phyloP scores from a whole-genome alignment of 2,113 vertebrate species.

The Crotalus helleri region DNA sequence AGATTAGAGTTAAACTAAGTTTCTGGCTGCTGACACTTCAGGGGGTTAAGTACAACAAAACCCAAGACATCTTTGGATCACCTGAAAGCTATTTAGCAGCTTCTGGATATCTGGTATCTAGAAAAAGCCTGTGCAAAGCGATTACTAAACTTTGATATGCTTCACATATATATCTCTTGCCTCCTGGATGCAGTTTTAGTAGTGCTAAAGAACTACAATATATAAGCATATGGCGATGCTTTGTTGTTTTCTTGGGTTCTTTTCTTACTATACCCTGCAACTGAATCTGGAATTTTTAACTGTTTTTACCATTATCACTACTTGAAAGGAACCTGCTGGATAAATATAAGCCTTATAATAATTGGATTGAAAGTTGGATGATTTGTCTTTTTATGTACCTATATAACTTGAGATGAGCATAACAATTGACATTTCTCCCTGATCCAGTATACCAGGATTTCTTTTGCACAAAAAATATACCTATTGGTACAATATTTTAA shows the following conservation, averaged over 20 bases:
- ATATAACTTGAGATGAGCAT: neutral
- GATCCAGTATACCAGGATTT: neutral
- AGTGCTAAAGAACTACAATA: neutral
- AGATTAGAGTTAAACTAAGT: neutral
- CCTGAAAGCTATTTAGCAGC: neutral
- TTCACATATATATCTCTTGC: neutral
- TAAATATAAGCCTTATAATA: neutral
- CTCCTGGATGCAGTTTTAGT: neutral
- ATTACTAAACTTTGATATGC: neutral
- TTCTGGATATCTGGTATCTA: neutral
- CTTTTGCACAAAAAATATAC: neutral
- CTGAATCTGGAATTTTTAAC: neutral
- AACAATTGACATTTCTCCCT: neutral
- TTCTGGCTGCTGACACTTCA: neutral
- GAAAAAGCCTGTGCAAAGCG: neutral
- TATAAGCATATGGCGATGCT: neutral
- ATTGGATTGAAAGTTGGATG: neutral
- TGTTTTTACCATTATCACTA: neutral
- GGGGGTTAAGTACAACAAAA: neutral
- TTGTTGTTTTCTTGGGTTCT: neutral
- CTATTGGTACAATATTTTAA: neutral
- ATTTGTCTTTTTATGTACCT: neutral
- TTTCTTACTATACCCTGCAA: neutral
- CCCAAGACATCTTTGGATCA: neutral
- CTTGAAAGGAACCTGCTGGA: neutral